Evolutionary conservation across 2,113 vertebrate genomes (phyloP).

Genomic region (Polyodon spathula): DNA sequence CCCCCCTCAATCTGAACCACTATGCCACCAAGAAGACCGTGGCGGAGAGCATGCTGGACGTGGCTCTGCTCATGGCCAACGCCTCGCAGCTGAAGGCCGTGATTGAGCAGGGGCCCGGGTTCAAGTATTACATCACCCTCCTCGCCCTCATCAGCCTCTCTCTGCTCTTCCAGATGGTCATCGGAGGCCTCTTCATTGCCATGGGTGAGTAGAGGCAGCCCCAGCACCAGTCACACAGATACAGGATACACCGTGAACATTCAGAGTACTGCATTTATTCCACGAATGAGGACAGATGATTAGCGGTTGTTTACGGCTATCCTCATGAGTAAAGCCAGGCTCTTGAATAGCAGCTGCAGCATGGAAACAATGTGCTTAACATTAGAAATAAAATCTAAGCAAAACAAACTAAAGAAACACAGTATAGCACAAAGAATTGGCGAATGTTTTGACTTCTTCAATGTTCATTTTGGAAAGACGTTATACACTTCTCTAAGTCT

Average conservation of each 20-base stretch:
- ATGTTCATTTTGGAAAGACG: constrained; percentile 4
- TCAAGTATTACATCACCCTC: constrained; percentile 65
- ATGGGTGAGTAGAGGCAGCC: constrained; percentile 46
- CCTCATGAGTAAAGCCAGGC: too few species aligned
- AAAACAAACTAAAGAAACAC: too few species aligned
- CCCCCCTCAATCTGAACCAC: constrained; percentile 73
- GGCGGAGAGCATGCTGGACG: constrained; percentile 79
- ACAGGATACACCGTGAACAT: background rate
- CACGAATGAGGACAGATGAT: too few species aligned
- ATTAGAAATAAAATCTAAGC: too few species aligned
- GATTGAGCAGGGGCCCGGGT: constrained; percentile 69
- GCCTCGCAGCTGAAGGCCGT: constrained; percentile 75
- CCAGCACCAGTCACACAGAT: background rate
- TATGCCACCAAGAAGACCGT: constrained; percentile 84
- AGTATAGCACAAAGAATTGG: too few species aligned
- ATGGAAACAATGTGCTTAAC: too few species aligned
- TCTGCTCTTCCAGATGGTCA: constrained; percentile 69
- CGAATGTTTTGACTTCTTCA: constrained; percentile 10
- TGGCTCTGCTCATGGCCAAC: constrained; percentile 79
- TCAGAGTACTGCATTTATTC: too few species aligned
- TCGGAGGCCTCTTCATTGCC: constrained; percentile 71
- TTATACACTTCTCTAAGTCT: constrained; percentile 1
- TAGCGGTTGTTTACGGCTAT: too few species aligned
- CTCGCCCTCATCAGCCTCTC: constrained; percentile 75
- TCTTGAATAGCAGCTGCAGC: too few species aligned